These are phyloP conservation scores for Carposina sasakii DNA, from an alignment of 1,140 invertebrate genomes.

Conservation along the genomic window DNA sequence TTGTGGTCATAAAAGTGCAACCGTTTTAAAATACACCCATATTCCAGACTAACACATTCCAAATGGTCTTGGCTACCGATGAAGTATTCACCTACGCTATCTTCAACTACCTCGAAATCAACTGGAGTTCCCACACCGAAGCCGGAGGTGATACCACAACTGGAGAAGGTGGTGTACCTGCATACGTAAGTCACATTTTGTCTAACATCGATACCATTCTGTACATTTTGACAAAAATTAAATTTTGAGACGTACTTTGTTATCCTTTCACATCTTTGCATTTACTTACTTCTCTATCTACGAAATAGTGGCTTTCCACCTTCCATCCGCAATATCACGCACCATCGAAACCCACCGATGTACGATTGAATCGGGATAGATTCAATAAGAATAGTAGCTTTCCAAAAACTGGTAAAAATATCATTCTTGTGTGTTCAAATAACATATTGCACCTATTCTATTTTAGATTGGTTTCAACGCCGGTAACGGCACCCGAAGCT, in stretches of 20 bases:
- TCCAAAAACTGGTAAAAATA: too few species aligned
- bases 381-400: too few species aligned
- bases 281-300: too few species aligned
- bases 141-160: slow-evolving; percentile 90
- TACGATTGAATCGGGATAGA: too few species aligned
- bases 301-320: too few species aligned
- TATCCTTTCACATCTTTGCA: too few species aligned
- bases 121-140: slow-evolving; percentile 93
- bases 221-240: too few species aligned
- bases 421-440: too few species aligned
- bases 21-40: slow-evolving; percentile 2
- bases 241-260: too few species aligned
- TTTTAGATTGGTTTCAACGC: slow-evolving; percentile 95
- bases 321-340: too few species aligned
- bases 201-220: neutral
- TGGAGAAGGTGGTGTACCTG: slow-evolving; percentile 89
- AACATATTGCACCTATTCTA: too few species aligned
- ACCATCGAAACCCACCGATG: too few species aligned
- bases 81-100: slow-evolving; percentile 95
- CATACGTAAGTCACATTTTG: slow-evolving; percentile 80
- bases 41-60: slow-evolving; percentile 93
- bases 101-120: slow-evolving; percentile 92
- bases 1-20: neutral
- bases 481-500: slow-evolving; percentile 92
- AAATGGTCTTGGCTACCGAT: slow-evolving; percentile 93